Percentiles rank a stretch among this genome's conserved stretches.
phyloP scores from a whole-genome alignment of 1,140 invertebrate species.

The Akabosia matsudoensis region DNA sequence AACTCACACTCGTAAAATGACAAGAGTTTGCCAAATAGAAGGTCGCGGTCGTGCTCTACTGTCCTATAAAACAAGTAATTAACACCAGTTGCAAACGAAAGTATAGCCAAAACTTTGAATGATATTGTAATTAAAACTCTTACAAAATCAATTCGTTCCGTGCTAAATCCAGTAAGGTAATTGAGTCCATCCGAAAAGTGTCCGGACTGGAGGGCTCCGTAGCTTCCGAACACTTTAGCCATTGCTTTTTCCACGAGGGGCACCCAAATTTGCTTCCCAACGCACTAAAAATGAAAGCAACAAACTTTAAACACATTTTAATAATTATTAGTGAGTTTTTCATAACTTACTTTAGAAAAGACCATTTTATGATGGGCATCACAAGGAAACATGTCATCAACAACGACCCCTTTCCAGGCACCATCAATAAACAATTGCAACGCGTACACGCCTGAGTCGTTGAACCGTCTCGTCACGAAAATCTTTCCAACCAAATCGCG shows the following conservation, averaged over 20 bases:
- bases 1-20: conserved; percentile 57
- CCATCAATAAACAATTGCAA: conserved; percentile 60
- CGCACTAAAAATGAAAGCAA: conserved; percentile 50
- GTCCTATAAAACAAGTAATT: background rate
- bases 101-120: conserved; percentile 44
- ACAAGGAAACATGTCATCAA: conserved; percentile 64
- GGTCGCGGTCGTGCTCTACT: conserved; percentile 55
- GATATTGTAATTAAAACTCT: background rate
- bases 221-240: conserved; percentile 62
- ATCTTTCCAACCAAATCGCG: conserved; percentile 61
- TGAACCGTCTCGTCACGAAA: conserved; percentile 58
- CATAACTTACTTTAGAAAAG: conserved; percentile 54
- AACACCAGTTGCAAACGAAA: conserved; percentile 23
- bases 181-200: conserved; percentile 60
- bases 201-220: conserved; percentile 60
- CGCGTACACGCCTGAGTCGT: conserved; percentile 59
- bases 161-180: conserved; percentile 46
- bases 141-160: conserved; percentile 29
- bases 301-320: background rate
- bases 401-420: conserved; percentile 59
- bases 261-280: conserved; percentile 61
- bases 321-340: background rate
- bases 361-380: conserved; percentile 53
- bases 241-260: conserved; percentile 65
- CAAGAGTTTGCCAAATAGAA: conserved; percentile 61